Evolutionary conservation across 2,888 invertebrate genomes (phyloP).

Genomic region (Gymnocheta viridis): DNA sequence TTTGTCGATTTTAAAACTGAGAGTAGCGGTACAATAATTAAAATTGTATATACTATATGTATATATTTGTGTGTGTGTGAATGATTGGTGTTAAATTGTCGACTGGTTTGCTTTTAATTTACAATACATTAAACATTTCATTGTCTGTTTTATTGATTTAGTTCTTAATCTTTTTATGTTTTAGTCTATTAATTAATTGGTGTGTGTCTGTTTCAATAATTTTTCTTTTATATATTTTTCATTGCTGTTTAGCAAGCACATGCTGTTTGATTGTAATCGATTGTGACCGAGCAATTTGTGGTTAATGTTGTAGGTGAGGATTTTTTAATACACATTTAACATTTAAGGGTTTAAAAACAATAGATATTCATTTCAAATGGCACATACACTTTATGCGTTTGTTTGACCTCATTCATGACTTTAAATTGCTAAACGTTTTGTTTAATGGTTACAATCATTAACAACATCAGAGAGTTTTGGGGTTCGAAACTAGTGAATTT

Average conservation of each 20-base stretch:
- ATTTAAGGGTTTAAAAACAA: conserved; percentile 28
- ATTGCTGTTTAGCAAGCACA: conserved; percentile 10
- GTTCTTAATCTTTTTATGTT: conserved; percentile 48
- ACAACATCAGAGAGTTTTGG: background rate
- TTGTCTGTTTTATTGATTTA: conserved; percentile 48
- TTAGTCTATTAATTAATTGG: conserved; percentile 50
- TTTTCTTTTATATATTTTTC: background rate
- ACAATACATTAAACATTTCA: conserved; percentile 48
- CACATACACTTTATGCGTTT: conserved; percentile 1
- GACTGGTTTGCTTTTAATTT: conserved; percentile 50
- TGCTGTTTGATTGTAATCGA: conserved; percentile 29
- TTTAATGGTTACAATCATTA: conserved; percentile 13
- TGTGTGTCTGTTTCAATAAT: conserved; percentile 14
- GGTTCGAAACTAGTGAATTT: background rate
- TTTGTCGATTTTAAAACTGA: background rate
- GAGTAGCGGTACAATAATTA: background rate
- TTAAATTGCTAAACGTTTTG: conserved; percentile 12
- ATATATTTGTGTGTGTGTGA: background rate
- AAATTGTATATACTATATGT: background rate
- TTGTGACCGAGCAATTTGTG: conserved; percentile 53
- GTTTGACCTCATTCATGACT: conserved; percentile 10
- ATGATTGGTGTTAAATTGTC: conserved; percentile 13
- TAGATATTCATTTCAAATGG: background rate
- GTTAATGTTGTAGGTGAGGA: conserved; percentile 52
- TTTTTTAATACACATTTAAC: background rate